These are phyloP conservation scores for Syngnathoides biaculeatus DNA, from an alignment of 2,113 vertebrate species.

Conservation along the genomic window DNA sequence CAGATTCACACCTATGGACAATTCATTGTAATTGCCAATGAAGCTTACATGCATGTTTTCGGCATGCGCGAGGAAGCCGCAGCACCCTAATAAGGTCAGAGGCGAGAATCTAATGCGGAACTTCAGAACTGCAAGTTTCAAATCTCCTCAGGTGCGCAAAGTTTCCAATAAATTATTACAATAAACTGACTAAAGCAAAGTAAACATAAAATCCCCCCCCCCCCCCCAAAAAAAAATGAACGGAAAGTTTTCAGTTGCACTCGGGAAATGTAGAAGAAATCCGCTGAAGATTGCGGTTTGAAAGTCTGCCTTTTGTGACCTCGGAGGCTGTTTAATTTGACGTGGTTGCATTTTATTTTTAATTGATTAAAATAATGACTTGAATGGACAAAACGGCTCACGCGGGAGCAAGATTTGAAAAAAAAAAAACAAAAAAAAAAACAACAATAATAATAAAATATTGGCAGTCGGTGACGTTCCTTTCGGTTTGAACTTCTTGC, in stretches of 20 bases:
- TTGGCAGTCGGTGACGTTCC: background rate
- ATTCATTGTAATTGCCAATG: too few relatives aligned
- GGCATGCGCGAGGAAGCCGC: too few relatives aligned
- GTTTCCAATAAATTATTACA: background rate
- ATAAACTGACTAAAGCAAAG: background rate
- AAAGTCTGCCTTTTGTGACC: background rate
- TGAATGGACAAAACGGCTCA: background rate
- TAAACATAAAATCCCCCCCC: background rate
- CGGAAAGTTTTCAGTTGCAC: too few relatives aligned
- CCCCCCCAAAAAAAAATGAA: background rate
- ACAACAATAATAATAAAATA: too few relatives aligned
- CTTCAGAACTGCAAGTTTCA: too few relatives aligned
- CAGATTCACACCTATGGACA: too few relatives aligned
- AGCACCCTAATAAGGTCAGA: too few relatives aligned
- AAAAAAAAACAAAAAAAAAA: too few relatives aligned
- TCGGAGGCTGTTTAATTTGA: background rate
- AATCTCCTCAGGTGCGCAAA: background rate
- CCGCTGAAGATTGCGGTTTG: background rate
- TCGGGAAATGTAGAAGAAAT: background rate
- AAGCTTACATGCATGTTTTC: too few relatives aligned
- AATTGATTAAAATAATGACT: background rate
- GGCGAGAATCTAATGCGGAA: too few relatives aligned
- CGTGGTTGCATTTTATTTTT: background rate
- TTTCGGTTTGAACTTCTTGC: conserved; percentile 43
- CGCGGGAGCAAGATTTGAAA: too few relatives aligned